Percentiles rank a stretch among this genome's conserved stretches.
Conservation (phyloP, 1,140 invertebrate species). For the Sarcophaga peregrina region DNA sequence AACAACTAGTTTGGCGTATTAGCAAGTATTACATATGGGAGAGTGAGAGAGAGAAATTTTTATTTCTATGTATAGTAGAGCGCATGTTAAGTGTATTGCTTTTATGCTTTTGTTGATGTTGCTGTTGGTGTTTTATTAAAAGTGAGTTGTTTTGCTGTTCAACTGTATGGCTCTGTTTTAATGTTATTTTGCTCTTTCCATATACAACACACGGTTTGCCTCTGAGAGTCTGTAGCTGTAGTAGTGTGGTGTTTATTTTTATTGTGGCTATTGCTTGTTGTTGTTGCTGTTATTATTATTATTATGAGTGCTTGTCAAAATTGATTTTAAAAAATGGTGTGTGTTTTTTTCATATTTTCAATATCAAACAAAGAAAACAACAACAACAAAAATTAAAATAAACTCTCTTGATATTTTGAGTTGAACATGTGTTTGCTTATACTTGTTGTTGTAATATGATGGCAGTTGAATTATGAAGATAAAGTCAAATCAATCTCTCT, state of each 20-base stretch:
- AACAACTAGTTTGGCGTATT: neutral
- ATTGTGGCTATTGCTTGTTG: neutral
- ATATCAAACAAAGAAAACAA: too few relatives aligned
- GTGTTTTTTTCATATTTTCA: too few relatives aligned
- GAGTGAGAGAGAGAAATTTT: neutral
- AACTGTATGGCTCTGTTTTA: neutral
- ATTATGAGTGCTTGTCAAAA: constrained; percentile 7
- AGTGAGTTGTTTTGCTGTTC: too few relatives aligned
- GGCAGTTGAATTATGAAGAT: neutral
- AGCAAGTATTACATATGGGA: neutral
- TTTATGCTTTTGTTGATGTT: neutral
- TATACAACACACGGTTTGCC: neutral
- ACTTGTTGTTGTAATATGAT: neutral
- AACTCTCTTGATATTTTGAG: too few relatives aligned
- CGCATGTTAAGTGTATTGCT: neutral
- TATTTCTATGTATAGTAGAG: neutral
- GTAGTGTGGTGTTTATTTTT: too few relatives aligned
- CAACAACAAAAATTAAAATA: too few relatives aligned
- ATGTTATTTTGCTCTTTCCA: neutral
- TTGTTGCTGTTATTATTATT: neutral
- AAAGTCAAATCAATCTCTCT: neutral
- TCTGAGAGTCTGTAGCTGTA: neutral
- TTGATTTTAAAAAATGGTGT: neutral
- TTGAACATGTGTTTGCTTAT: neutral
- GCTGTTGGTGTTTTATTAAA: too few relatives aligned